Evolutionary conservation across 2,113 vertebrate genomes (phyloP).

Genomic region (Pica pica): DNA sequence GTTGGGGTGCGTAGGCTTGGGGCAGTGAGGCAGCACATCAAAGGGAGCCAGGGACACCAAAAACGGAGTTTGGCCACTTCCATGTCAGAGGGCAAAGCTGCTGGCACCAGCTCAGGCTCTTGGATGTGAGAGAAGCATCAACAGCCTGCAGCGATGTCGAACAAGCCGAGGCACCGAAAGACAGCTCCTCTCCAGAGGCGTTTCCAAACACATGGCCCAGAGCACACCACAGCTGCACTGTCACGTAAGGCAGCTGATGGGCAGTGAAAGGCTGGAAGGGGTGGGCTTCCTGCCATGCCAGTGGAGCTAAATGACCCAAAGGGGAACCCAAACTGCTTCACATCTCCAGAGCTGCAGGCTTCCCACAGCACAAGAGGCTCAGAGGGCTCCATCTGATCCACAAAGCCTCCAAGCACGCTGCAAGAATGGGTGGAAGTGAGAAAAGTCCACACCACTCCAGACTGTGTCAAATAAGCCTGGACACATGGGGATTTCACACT

Average conservation of each 20-base stretch:
- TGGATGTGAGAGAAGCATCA: accelerated
- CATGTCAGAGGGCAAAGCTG: constrained; percentile 20
- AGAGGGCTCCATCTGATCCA: not conserved
- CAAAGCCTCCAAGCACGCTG: not conserved
- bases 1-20: not conserved
- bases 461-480: not conserved
- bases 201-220: not conserved
- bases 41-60: constrained; percentile 17
- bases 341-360: not conserved
- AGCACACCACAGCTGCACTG: not conserved
- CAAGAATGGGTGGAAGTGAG: not conserved
- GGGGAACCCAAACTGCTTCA: not conserved
- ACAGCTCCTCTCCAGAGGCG: not conserved
- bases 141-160: not conserved
- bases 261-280: not conserved
- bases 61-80: not conserved
- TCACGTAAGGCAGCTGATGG: not conserved
- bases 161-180: not conserved
- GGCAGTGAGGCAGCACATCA: constrained; percentile 8
- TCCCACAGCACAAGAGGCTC: not conserved
- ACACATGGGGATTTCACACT: not conserved
- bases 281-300: not conserved
- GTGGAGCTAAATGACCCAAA: not conserved
- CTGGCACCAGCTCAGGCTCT: not conserved
- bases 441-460: not conserved